phyloP scores from a whole-genome alignment of 2,888 invertebrate species.

The Osmoderma eremita region DNA sequence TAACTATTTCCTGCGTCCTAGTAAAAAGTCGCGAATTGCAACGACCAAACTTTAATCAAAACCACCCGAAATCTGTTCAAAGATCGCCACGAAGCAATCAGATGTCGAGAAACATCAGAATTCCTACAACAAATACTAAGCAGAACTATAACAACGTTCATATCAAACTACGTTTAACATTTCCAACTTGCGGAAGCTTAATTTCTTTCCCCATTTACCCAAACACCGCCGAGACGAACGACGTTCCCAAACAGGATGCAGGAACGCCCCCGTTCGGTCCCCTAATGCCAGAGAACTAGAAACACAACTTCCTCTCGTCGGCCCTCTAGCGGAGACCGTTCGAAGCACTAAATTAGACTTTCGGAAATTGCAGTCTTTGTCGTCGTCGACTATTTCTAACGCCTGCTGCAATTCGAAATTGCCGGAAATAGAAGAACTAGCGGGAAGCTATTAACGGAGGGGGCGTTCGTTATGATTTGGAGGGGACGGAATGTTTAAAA shows the following conservation, averaged over 20 bases:
- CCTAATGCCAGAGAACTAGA: background rate
- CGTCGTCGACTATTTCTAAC: background rate
- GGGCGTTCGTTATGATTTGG: slow-evolving; percentile 6
- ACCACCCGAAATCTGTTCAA: too few species aligned
- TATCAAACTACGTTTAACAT: background rate
- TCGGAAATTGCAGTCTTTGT: slow-evolving; percentile 27
- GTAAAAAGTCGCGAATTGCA: too few species aligned
- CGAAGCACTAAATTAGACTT: background rate
- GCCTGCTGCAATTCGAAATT: slow-evolving; percentile 7
- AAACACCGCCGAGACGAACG: background rate
- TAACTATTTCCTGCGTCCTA: too few species aligned
- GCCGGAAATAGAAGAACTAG: slow-evolving; percentile 22
- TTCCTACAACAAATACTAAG: background rate
- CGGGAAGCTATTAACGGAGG: background rate
- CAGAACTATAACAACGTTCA: background rate
- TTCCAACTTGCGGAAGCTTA: background rate
- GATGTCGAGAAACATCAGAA: background rate
- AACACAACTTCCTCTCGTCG: slow-evolving; percentile 1
- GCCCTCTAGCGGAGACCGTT: background rate
- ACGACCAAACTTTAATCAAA: too few species aligned
- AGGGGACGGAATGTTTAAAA: background rate
- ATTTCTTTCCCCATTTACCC: background rate
- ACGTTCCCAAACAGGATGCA: background rate
- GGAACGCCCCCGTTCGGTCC: too few species aligned
- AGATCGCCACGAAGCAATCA: too few species aligned